Conservation (phyloP, 2,888 invertebrate genomes). For the Fragum fragum region DNA sequence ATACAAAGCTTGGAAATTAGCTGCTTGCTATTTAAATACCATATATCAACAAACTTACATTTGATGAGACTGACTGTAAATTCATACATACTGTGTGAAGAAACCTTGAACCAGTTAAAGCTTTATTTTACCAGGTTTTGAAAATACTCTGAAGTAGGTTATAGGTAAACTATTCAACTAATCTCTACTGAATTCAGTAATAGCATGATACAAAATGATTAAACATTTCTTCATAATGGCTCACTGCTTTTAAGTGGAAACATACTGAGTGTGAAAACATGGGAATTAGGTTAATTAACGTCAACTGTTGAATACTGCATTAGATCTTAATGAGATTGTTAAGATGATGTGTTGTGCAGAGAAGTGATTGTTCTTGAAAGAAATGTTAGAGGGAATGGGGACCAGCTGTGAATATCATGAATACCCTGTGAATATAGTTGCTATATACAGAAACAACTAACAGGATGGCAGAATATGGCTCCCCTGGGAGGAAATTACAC, state of each 20-base stretch:
- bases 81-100: too few species aligned
- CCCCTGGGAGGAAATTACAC: not conserved
- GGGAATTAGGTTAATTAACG: slow-evolving; percentile 7
- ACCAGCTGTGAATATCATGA: slow-evolving; percentile 6
- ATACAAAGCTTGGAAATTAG: not conserved
- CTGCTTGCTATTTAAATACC: too few species aligned
- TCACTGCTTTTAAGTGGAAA: not conserved
- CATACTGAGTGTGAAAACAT: not conserved
- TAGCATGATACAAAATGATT: not conserved
- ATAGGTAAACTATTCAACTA: not conserved
- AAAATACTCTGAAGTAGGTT: not conserved
- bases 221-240: not conserved
- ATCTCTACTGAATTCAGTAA: not conserved
- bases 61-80: too few species aligned
- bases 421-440: not conserved
- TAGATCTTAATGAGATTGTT: slow-evolving; percentile 21
- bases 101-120: too few species aligned
- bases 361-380: slow-evolving; percentile 2
- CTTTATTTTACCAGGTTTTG: not conserved
- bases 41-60: too few species aligned
- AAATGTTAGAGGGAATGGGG: not conserved
- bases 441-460: not conserved
- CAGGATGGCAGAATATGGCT: not conserved
- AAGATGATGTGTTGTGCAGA: not conserved
- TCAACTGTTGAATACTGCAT: slow-evolving; percentile 27